Base-by-base conservation (phyloP, 2,113 vertebrate species). In the Pitta sordida region DNA sequence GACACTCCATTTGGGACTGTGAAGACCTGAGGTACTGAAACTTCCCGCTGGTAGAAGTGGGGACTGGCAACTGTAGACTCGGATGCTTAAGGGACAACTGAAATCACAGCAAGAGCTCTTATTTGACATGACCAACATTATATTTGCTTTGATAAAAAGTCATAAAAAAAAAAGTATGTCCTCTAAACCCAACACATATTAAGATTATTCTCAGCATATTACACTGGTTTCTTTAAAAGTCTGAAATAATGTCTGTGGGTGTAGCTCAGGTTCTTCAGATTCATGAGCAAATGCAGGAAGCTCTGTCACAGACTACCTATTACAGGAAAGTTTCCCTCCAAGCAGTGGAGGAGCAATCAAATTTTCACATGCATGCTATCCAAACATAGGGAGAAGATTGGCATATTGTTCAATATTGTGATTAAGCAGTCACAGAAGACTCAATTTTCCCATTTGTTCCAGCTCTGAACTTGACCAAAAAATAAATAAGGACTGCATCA, bases 381-480 rank as follows among this genome's bases (percentile, higher is more conserved):
- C 46, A 83, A 87, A 52, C 74, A 92, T 0, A 71, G 51, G 67
- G 59, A 94, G 81, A 30, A 91, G 77, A 95, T 37, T 86, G 91
- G 56, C 75, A 91, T 92, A 56, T 92, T 81, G 65, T 88, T 91
- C 85, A 90, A 64, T 91, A 88, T 51, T 74, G 65, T 46, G 95
- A 93, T 89, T 76, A 95, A 90, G 60, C 30, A 91, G 39, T 75
- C 64, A 83, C 36, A 41, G 34, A 81, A 87, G 46, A 82, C 36
- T 91, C 37, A 73, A 58, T 60, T 56, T 95, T 88, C 36, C 43
- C 34, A 70, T 67, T 41, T 55, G 51, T 74, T 96, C 60, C 69
- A 85, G 85, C 58, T 79, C 74, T 69, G 46, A 91, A 83, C 81
- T 91, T 93, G 86, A 90, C 78, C 81, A 88, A 90, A 93, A 92